A percentile compares a stretch with the other conserved stretches of the same genome.
Conservation (phyloP, 2,888 invertebrate species). For the Aphidius colemani region DNA sequence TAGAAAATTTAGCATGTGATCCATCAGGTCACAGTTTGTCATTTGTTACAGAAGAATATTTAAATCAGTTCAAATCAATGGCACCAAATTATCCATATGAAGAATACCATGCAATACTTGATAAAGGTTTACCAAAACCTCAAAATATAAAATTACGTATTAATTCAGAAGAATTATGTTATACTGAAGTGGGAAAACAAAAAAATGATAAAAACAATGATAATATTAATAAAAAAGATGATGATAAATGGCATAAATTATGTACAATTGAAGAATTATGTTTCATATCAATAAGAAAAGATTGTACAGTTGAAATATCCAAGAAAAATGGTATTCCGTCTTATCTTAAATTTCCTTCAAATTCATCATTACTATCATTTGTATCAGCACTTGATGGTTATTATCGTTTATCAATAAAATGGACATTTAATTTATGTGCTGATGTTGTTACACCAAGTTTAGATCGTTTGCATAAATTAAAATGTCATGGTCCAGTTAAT, state of each 20-base stretch:
- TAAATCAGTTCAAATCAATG: conserved; percentile 78
- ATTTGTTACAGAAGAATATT: conserved; percentile 78
- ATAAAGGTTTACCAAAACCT: conserved; percentile 66
- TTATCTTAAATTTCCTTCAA: conserved; percentile 73
- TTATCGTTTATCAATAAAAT: conserved; percentile 81
- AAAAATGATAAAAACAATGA: too few species aligned
- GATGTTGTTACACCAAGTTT: conserved; percentile 81
- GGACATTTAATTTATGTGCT: conserved; percentile 88
- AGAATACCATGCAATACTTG: conserved; percentile 71
- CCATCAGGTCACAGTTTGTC: conserved; percentile 67
- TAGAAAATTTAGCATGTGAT: conserved; percentile 60
- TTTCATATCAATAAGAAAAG: conserved; percentile 75
- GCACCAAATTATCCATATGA: conserved; percentile 84
- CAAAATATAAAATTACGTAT: conserved; percentile 70
- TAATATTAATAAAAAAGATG: conserved; percentile 14
- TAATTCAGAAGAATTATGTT: conserved; percentile 54
- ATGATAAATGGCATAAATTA: conserved; percentile 56
- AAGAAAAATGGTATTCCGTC: conserved; percentile 78
- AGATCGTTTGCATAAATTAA: conserved; percentile 71
- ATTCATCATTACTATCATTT: conserved; percentile 74
- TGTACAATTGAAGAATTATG: conserved; percentile 84
- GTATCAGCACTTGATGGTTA: conserved; percentile 85
- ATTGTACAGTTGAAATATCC: conserved; percentile 76
- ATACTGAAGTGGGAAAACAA: conserved; percentile 41
- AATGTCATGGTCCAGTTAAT: conserved; percentile 90